phyloP scores from a whole-genome alignment of 1,140 invertebrate genomes.

The Monomorium pharaonis region DNA sequence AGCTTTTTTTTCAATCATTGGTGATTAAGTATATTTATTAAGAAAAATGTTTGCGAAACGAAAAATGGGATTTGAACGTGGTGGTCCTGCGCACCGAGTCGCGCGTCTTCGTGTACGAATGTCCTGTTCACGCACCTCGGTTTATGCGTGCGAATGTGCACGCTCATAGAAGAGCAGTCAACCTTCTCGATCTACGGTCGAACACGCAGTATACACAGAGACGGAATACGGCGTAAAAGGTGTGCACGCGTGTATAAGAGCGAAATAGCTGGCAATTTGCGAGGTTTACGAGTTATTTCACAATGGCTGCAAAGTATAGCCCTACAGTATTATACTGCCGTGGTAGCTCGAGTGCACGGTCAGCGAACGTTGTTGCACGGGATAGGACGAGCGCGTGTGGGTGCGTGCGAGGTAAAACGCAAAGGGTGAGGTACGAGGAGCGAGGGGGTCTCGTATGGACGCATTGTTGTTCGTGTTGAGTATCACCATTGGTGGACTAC shows the following conservation, averaged over 20 bases:
- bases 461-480: background rate
- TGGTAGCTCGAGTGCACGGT: constrained; percentile 72
- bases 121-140: background rate
- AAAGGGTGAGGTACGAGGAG: constrained; percentile 41
- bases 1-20: background rate
- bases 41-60: background rate
- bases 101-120: background rate
- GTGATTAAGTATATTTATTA: background rate
- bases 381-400: background rate
- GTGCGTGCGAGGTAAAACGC: background rate
- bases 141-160: background rate
- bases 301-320: constrained; percentile 86
- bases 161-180: constrained; percentile 43
- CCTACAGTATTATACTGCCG: constrained; percentile 78
- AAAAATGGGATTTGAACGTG: background rate
- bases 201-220: constrained; percentile 47
- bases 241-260: constrained; percentile 76
- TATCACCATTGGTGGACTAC: constrained; percentile 26
- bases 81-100: background rate
- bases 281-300: constrained; percentile 86
- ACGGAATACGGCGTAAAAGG: constrained; percentile 48
- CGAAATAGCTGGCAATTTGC: constrained; percentile 85
- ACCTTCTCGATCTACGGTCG: constrained; percentile 30
- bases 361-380: constrained; percentile 61
- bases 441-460: constrained; percentile 23